Conservation (phyloP, 2,113 vertebrate genomes). For the Phyllostomus discolor region DNA sequence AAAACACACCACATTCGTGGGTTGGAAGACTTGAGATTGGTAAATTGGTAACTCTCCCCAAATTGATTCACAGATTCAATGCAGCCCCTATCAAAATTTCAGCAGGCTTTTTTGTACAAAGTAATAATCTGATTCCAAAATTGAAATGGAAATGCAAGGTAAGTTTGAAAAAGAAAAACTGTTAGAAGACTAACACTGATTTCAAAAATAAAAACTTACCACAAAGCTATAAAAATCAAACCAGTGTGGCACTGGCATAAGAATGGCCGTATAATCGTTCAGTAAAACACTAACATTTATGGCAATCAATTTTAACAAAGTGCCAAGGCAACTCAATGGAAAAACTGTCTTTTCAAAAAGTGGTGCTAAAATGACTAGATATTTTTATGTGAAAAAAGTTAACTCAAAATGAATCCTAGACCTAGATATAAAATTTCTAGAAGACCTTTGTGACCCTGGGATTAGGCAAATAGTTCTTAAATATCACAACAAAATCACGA, state of each 20-base stretch:
- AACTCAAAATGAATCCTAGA: background rate
- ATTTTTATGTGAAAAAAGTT: background rate
- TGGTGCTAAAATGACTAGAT: background rate
- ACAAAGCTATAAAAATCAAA: background rate
- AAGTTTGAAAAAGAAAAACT: background rate
- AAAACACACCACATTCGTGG: background rate
- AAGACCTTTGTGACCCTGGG: background rate
- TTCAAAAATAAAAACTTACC: background rate
- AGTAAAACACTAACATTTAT: background rate
- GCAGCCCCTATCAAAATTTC: background rate
- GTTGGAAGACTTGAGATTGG: background rate
- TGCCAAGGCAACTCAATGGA: background rate
- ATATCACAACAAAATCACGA: background rate
- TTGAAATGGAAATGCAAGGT: background rate
- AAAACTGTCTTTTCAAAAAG: background rate
- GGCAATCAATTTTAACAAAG: background rate
- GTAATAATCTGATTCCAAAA: background rate
- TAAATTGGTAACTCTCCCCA: background rate
- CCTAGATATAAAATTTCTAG: background rate
- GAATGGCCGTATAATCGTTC: accelerated
- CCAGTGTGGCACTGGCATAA: background rate
- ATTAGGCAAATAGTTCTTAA: background rate
- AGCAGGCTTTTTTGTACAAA: background rate
- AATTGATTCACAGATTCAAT: background rate
- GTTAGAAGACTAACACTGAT: background rate